Percentiles rank a stretch among this genome's conserved stretches.
Evolutionary conservation across 2,113 vertebrate genomes (phyloP).

Genomic region (Grammomys surdaster): DNA sequence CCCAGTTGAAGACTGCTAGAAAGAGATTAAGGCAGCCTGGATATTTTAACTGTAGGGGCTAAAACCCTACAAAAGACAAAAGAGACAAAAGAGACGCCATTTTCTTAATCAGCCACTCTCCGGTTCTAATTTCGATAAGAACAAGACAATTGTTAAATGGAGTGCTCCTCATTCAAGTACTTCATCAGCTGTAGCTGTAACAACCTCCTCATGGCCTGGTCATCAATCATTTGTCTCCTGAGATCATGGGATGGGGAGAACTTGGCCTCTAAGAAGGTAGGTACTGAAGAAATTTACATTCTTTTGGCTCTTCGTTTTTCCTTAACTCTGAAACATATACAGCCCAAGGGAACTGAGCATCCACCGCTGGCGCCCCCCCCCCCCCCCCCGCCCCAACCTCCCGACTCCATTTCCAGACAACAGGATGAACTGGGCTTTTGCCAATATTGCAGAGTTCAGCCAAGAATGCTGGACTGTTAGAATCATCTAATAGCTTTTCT

Average conservation of each 20-base stretch:
- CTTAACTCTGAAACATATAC: slow-evolving; percentile 33
- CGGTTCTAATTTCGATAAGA: slow-evolving; percentile 71
- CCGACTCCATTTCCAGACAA: not conserved
- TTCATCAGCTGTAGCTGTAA: slow-evolving; percentile 68
- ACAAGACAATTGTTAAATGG: slow-evolving; percentile 65
- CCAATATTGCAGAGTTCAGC: not conserved
- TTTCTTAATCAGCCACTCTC: slow-evolving; percentile 61
- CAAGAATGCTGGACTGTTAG: slow-evolving; percentile 27
- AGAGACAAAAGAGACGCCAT: not conserved
- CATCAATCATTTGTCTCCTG: slow-evolving; percentile 66
- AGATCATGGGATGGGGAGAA: not conserved
- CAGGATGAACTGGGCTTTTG: not conserved
- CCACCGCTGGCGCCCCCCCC: not conserved
- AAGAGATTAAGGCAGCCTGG: slow-evolving; percentile 35
- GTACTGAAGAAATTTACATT: slow-evolving; percentile 44
- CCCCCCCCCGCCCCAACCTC: too few relatives aligned
- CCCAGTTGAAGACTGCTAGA: not conserved
- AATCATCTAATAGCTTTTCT: slow-evolving; percentile 15
- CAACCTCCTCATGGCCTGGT: slow-evolving; percentile 64
- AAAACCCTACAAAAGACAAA: not conserved
- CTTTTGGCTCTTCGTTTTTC: slow-evolving; percentile 14
- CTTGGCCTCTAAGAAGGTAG: slow-evolving; percentile 26
- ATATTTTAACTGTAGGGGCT: slow-evolving; percentile 24
- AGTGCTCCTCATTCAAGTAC: slow-evolving; percentile 46
- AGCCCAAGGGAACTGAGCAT: not conserved